A percentile compares a stretch with the other conserved stretches of the same genome.
These are phyloP conservation scores for Cantharis rufa DNA, from an alignment of 2,888 invertebrate genomes.

Conservation along the genomic window DNA sequence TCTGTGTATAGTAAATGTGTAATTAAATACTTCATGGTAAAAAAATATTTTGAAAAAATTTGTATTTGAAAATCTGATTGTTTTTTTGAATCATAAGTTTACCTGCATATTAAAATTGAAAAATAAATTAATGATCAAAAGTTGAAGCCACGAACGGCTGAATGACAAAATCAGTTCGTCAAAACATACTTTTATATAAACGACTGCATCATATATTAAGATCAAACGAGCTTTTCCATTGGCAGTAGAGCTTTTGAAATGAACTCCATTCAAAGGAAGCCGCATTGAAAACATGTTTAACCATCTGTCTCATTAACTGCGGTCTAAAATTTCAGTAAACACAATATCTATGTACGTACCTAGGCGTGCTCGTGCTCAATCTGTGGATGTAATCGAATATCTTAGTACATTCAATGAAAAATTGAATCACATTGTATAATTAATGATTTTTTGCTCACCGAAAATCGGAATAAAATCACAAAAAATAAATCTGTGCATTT, in stretches of 20 bases:
- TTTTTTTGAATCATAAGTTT: not conserved
- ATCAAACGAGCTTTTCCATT: slow-evolving; percentile 54
- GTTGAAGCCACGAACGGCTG: slow-evolving; percentile 35
- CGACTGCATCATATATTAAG: slow-evolving; percentile 53
- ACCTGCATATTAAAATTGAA: slow-evolving; percentile 20
- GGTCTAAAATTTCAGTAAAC: slow-evolving; percentile 49
- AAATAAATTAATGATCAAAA: slow-evolving; percentile 34
- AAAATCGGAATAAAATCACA: not conserved
- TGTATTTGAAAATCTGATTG: no score
- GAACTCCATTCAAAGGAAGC: slow-evolving; percentile 47
- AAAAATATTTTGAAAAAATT: no score
- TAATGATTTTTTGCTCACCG: not conserved
- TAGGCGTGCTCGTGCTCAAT: slow-evolving; percentile 12
- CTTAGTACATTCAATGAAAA: slow-evolving; percentile 4
- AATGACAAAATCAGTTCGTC: slow-evolving; percentile 42
- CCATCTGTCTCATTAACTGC: slow-evolving; percentile 47
- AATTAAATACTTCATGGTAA: no score
- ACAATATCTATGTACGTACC: slow-evolving; percentile 41
- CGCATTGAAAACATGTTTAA: slow-evolving; percentile 50
- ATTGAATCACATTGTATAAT: not conserved
- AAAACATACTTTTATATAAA: slow-evolving; percentile 45
- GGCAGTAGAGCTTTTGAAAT: slow-evolving; percentile 46
- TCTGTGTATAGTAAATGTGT: not conserved
- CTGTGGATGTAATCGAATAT: slow-evolving; percentile 20
- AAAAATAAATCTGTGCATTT: not conserved